phyloP scores from a whole-genome alignment of 2,797 vertebrate genomes.

The Phoebastria nigripes region DNA sequence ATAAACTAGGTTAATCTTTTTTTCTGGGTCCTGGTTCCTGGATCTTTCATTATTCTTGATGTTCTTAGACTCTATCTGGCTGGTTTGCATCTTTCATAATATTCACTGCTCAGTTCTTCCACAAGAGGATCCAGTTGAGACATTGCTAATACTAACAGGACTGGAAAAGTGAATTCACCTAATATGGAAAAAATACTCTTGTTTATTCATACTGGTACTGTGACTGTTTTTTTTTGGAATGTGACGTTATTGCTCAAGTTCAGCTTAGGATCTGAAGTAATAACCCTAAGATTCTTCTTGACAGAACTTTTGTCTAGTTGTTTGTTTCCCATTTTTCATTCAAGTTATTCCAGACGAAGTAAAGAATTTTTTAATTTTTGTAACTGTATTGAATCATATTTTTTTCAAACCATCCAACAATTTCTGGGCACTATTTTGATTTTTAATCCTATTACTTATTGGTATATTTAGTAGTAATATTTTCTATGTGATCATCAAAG shows the following conservation, averaged over 20 bases:
- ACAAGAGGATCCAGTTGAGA: neutral
- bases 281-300: neutral
- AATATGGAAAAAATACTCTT: neutral
- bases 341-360: neutral
- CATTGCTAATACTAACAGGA: neutral
- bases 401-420: neutral
- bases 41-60: neutral
- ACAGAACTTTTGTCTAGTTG: neutral
- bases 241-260: neutral
- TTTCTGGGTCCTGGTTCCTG: neutral
- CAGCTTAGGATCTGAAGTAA: neutral
- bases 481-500: neutral
- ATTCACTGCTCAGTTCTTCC: neutral
- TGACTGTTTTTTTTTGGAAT: neutral
- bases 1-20: neutral
- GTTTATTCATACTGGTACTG: neutral
- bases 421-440: neutral
- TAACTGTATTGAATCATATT: neutral
- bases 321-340: neutral
- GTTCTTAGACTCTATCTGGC: neutral
- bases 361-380: neutral
- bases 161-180: neutral
- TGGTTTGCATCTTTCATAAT: neutral
- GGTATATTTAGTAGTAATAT: neutral
- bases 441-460: neutral